Conservation (phyloP, 2,113 vertebrate genomes). For the Pardalotus punctatus region DNA sequence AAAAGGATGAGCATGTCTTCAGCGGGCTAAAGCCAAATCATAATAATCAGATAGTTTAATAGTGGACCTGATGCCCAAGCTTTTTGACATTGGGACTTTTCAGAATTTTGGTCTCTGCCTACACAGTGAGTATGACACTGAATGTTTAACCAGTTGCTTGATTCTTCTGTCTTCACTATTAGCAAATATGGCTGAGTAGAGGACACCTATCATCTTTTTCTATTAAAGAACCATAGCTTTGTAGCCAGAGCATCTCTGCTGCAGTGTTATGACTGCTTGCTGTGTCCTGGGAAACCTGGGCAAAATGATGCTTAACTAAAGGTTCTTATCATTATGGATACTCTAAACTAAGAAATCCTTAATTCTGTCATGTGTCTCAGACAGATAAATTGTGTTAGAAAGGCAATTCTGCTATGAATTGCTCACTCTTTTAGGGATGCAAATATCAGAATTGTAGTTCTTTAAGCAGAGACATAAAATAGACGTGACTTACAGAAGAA, state of each 20-base stretch:
- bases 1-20: neutral
- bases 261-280: neutral
- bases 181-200: neutral
- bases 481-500: neutral
- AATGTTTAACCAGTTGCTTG: neutral
- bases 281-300: neutral
- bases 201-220: neutral
- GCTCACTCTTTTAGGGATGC: neutral
- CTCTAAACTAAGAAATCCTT: neutral
- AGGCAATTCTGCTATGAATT: neutral
- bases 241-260: neutral
- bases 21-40: neutral
- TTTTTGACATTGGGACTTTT: neutral
- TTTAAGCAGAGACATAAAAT: neutral
- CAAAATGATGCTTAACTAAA: neutral
- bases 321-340: neutral
- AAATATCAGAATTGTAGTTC: neutral
- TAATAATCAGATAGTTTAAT: neutral
- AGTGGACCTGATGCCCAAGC: neutral
- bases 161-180: neutral
- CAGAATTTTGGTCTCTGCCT: neutral
- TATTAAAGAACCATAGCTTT: neutral
- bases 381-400: neutral
- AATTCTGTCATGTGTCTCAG: neutral
- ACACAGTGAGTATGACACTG: neutral